Conservation (phyloP, 2,113 vertebrate genomes). For the Rhabdomys dilectus region DNA sequence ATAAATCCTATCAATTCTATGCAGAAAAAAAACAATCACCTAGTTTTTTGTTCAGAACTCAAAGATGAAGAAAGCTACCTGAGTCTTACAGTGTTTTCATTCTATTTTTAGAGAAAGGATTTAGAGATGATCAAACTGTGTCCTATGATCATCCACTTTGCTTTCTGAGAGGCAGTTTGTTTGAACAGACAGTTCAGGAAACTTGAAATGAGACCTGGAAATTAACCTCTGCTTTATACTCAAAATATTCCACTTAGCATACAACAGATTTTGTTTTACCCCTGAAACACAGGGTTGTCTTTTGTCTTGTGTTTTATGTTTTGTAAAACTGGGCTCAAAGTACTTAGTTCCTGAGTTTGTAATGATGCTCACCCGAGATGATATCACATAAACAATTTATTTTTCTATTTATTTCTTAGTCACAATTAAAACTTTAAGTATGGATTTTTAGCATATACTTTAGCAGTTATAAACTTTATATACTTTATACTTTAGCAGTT, state of each 20-base stretch:
- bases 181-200: neutral
- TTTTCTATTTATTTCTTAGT: neutral
- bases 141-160: neutral
- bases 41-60: neutral
- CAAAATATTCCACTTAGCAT: neutral
- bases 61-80: neutral
- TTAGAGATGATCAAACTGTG: neutral
- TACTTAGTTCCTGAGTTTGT: neutral
- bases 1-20: neutral
- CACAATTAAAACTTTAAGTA: neutral
- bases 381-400: neutral
- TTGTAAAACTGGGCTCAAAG: neutral
- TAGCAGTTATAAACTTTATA: neutral
- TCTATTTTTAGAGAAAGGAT: neutral
- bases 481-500: neutral
- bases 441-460: neutral
- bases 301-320: neutral
- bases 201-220: neutral
- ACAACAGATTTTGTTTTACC: neutral
- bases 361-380: neutral
- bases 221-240: neutral
- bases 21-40: neutral
- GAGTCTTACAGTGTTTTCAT: neutral
- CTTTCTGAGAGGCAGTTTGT: neutral
- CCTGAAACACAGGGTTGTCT: neutral